Evolutionary conservation across 2,888 invertebrate species (phyloP), one percentile per base, ranked within the genome.

Genomic region (Drosophila flavopinicola): DNA sequence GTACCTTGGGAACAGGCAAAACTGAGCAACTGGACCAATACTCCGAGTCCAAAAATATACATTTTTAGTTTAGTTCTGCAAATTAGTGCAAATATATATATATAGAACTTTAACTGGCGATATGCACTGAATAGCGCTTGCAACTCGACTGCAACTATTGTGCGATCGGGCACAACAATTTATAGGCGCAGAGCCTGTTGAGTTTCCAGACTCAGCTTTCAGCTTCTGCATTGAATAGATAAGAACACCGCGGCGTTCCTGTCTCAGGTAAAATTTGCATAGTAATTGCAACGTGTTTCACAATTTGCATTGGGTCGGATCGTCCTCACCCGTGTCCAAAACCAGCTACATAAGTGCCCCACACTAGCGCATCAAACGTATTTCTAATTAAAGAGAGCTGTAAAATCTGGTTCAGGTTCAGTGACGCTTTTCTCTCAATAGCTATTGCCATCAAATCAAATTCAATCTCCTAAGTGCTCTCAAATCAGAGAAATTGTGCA

Each of bases 211-310:
- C n/a, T n/a, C n/a, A n/a, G n/a, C 23, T 23, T 11, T 20, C 11
- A 44, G 42, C 38, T 30, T 56, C 48, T 35, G n/a, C n/a, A n/a
- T 20, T 39, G n/a, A n/a, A 23, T 27, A 63, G 74, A 78, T 65
- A 75, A 78, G 35, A 56, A 15, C 38, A 13, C 37, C 37, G 47
- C 48, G 56, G 20, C 20, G 20, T 20, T 20, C 20, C 4, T 20
- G 20, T 4, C 4, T 2, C 20, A 41, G n/a, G n/a, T n/a, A n/a
- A n/a, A 60, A 75, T 75, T 75, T 70, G 66, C 75, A 75, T 75
- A 17, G 52, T 61, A 71, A 61, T 67, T 54, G 64, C 58, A 51
- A 53, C 45, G 44, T 24, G 57, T 47, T 48, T 69, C 52, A 38
- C 42, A 45, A 57, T 39, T 57, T 42, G 29, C 33, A 11, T 38